Evolutionary conservation across 35 echinoderm and acorn worm species (phyloP).

Genomic region (Antedon bifida): DNA sequence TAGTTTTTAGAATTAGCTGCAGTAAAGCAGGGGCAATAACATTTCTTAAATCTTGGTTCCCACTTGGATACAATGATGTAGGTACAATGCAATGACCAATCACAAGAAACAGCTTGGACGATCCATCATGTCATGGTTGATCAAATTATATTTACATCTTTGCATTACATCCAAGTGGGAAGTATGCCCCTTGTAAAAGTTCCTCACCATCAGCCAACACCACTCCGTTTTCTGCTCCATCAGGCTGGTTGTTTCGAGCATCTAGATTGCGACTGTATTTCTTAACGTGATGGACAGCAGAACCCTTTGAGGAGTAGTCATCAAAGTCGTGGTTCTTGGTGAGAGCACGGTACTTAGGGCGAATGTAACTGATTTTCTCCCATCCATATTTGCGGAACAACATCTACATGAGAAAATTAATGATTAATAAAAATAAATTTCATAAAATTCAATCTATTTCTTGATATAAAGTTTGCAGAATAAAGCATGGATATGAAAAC

Average conservation of each 20-base stretch:
- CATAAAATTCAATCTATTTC: not conserved
- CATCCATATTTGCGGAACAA: constrained; percentile 99
- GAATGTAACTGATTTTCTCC: constrained; percentile 69
- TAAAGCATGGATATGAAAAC: too few relatives aligned
- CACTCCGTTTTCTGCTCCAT: not conserved
- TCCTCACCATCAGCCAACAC: not conserved
- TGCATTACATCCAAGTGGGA: too few relatives aligned
- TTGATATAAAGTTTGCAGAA: too few relatives aligned
- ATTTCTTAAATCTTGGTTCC: too few relatives aligned
- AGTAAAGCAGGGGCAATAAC: not conserved
- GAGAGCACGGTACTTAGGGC: constrained; percentile 72
- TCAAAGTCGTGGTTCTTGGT: constrained; percentile 71
- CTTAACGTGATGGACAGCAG: constrained; percentile 70
- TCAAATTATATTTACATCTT: too few relatives aligned
- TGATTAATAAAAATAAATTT: constrained; percentile 2
- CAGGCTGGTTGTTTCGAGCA: not conserved
- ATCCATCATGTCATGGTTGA: too few relatives aligned
- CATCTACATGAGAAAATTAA: constrained; percentile 22
- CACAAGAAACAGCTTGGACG: too few relatives aligned
- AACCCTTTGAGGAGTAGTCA: constrained; percentile 87
- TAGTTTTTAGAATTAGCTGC: not conserved
- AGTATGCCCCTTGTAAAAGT: too few relatives aligned
- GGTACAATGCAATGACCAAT: too few relatives aligned
- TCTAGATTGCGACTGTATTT: constrained; percentile 72
- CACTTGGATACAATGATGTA: too few relatives aligned